phyloP scores from a whole-genome alignment of 2,888 invertebrate genomes.

The Drosophila longiperda region DNA sequence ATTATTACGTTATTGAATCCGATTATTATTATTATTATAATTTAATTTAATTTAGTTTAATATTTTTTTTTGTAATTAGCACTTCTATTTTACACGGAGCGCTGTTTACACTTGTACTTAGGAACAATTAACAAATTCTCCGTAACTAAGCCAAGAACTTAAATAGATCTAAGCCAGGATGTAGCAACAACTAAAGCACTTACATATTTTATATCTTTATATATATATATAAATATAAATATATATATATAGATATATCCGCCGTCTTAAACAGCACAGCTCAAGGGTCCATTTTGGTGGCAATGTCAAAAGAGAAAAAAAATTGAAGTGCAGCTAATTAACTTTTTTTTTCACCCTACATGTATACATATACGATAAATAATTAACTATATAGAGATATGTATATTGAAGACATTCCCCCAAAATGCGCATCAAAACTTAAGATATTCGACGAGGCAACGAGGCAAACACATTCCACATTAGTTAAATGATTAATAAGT shows the following conservation, averaged over 20 bases:
- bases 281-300: slow-evolving; percentile 35
- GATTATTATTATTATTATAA: slow-evolving; percentile 11
- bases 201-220: slow-evolving; percentile 4
- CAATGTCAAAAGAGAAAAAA: slow-evolving; percentile 20
- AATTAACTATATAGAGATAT: background rate
- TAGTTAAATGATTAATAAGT: slow-evolving; percentile 49
- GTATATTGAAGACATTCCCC: slow-evolving; percentile 19
- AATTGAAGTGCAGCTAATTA: slow-evolving; percentile 6
- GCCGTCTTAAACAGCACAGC: slow-evolving; percentile 29
- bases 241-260: slow-evolving; percentile 17
- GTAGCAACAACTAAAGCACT: slow-evolving; percentile 7
- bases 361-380: slow-evolving; percentile 3
- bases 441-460: slow-evolving; percentile 29
- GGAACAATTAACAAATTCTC: slow-evolving; percentile 47
- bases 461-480: slow-evolving; percentile 57
- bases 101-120: slow-evolving; percentile 52
- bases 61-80: slow-evolving; percentile 3
- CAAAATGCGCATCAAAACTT: slow-evolving; percentile 19
- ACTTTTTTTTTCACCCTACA: slow-evolving; percentile 5
- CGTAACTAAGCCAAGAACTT: slow-evolving; percentile 54
- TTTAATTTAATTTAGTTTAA: background rate
- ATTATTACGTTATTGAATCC: slow-evolving; percentile 1
- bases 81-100: slow-evolving; percentile 13
- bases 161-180: slow-evolving; percentile 31
- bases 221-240: slow-evolving; percentile 6